Conservation (phyloP, 2,888 invertebrate genomes). For the Drosophila dives region DNA sequence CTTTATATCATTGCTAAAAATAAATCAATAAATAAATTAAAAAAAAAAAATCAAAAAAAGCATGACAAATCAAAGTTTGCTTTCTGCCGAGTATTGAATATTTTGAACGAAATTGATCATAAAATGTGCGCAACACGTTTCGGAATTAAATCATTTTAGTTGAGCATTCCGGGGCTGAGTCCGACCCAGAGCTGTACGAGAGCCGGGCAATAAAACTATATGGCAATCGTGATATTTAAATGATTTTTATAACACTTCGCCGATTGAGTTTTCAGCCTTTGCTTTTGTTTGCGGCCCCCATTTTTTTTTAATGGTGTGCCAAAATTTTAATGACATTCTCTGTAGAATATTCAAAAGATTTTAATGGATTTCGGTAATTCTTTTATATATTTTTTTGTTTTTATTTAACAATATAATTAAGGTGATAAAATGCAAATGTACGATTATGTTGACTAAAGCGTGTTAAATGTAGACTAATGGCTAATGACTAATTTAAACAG, state of each 20-base stretch:
- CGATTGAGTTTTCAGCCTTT: constrained; percentile 30
- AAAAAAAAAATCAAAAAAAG: constrained; percentile 2
- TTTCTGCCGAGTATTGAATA: constrained; percentile 7
- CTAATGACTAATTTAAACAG: constrained; percentile 47
- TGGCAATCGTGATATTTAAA: constrained; percentile 59
- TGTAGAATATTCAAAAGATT: constrained; percentile 66
- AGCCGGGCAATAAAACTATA: constrained; percentile 42
- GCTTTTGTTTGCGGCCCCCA: constrained; percentile 31
- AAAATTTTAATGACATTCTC: constrained; percentile 70
- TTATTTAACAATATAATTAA: constrained; percentile 62
- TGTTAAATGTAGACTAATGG: constrained; percentile 74
- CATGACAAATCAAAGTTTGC: constrained; percentile 12
- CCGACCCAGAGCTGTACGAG: constrained; percentile 10
- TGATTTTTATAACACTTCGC: constrained; percentile 78
- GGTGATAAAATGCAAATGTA: constrained; percentile 51
- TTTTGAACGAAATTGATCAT: constrained; percentile 66
- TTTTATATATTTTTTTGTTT: constrained; percentile 21
- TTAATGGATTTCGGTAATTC: constrained; percentile 59
- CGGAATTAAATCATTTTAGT: constrained; percentile 83
- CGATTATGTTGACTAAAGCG: constrained; percentile 42
- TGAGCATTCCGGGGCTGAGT: constrained; percentile 58
- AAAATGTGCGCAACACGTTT: constrained; percentile 77
- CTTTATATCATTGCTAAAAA: constrained; percentile 26
- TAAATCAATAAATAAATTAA: constrained; percentile 7
- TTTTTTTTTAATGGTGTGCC: constrained; percentile 71